Percentiles rank a stretch among this genome's conserved stretches.
These are phyloP conservation scores for Leptopilina myrica DNA, from an alignment of 2,888 invertebrate species.

Conservation along the genomic window DNA sequence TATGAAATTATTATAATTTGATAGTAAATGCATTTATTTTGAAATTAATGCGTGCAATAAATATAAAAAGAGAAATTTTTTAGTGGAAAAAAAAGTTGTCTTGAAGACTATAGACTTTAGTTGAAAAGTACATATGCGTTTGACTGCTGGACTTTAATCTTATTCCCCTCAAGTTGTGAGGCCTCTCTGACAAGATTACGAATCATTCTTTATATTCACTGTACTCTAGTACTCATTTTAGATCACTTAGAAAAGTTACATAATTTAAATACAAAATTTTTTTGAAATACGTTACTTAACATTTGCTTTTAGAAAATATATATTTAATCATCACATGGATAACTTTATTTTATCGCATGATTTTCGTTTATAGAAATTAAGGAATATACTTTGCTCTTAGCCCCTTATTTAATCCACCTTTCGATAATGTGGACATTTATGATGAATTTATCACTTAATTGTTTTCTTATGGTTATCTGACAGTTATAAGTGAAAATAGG, in stretches of 20 bases:
- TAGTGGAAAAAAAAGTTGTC: neutral
- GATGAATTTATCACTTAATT: too few species aligned
- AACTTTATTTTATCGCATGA: too few species aligned
- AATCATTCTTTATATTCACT: conserved; percentile 63
- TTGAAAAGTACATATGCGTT: neutral
- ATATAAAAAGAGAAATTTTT: neutral
- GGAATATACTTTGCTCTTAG: too few species aligned
- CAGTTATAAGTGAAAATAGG: too few species aligned
- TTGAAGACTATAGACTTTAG: neutral
- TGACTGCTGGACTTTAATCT: conserved; percentile 60
- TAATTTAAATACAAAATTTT: neutral
- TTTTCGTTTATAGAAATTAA: too few species aligned
- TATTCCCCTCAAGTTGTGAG: conserved; percentile 68
- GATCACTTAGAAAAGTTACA: conserved; percentile 40
- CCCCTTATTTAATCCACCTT: too few species aligned
- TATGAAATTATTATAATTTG: neutral
- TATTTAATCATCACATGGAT: neutral
- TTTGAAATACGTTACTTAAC: neutral
- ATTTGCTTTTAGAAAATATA: neutral
- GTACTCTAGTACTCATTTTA: conserved; percentile 35
- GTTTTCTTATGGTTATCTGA: too few species aligned
- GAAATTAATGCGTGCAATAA: neutral
- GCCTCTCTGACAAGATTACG: conserved; percentile 71
- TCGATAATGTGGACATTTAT: too few species aligned
- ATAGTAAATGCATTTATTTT: neutral